Conservation (phyloP, 2,113 vertebrate species). For the Oncorhynchus mykiss region DNA sequence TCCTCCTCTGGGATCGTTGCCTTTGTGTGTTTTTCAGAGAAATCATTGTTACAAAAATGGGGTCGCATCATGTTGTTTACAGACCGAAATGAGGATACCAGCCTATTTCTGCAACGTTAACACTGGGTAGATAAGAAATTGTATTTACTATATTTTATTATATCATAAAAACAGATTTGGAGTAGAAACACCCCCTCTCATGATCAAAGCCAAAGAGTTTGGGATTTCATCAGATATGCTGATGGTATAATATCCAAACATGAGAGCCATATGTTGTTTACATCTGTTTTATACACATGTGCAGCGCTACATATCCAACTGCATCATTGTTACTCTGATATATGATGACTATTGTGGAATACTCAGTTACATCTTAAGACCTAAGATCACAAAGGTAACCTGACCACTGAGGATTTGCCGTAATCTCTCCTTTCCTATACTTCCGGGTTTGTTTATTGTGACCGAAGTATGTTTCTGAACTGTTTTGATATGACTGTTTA, state of each 20-base stretch:
- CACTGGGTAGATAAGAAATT: neutral
- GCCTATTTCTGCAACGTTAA: neutral
- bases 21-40: neutral
- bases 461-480: no score
- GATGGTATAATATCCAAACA: no score
- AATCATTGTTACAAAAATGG: neutral
- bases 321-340: no score
- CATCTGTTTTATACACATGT: neutral
- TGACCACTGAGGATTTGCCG: no score
- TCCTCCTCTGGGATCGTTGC: neutral
- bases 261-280: neutral
- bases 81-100: neutral
- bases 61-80: neutral
- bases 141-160: neutral
- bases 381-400: no score
- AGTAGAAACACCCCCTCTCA: no score
- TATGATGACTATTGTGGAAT: no score
- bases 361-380: no score
- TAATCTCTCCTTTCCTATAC: no score
- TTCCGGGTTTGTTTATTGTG: no score
- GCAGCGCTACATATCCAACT: no score
- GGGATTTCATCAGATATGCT: neutral
- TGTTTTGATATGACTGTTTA: no score
- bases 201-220: conserved; percentile 1
- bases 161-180: neutral